A percentile compares a stretch with the other conserved stretches of the same genome.
Evolutionary conservation across 2,888 invertebrate species (phyloP).

Genomic region (Heliconius aoede): DNA sequence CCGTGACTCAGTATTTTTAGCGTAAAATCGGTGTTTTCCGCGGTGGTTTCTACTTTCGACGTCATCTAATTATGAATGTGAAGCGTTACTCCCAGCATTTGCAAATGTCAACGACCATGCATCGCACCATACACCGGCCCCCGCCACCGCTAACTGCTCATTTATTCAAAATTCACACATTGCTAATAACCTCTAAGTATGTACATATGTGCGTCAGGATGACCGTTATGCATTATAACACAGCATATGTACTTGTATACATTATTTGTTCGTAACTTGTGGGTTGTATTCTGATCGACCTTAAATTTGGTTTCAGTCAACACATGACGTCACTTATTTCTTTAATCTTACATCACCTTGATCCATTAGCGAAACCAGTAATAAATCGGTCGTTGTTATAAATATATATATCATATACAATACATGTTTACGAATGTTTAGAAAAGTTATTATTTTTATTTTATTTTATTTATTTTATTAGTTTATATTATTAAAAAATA

Average conservation of each 20-base stretch:
- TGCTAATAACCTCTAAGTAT: conserved; percentile 26
- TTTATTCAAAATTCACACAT: conserved; percentile 37
- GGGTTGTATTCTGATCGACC: conserved; percentile 55
- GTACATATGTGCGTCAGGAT: conserved; percentile 1
- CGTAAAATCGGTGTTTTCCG: conserved; percentile 40
- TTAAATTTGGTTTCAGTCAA: conserved; percentile 65
- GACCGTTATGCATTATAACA: conserved; percentile 37
- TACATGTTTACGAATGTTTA: not conserved
- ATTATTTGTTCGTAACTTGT: conserved; percentile 32
- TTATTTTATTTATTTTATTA: no score
- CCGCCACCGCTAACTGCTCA: conserved; percentile 26
- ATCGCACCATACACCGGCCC: conserved; percentile 31
- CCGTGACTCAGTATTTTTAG: conserved; percentile 34
- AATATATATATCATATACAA: not conserved
- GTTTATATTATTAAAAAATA: no score
- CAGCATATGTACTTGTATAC: not conserved
- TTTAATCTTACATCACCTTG: conserved; percentile 68
- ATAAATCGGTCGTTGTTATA: conserved; percentile 49
- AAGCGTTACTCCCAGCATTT: conserved; percentile 29
- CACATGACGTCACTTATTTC: conserved; percentile 68
- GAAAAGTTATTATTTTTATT: not conserved
- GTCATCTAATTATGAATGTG: conserved; percentile 38
- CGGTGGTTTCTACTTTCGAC: conserved; percentile 24
- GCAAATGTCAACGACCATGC: conserved; percentile 48
- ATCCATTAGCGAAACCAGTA: conserved; percentile 60